Evolutionary conservation across 1,140 invertebrate genomes (phyloP), one percentile per base, ranked within the genome.

Genomic region (Frieseomelitta varia): DNA sequence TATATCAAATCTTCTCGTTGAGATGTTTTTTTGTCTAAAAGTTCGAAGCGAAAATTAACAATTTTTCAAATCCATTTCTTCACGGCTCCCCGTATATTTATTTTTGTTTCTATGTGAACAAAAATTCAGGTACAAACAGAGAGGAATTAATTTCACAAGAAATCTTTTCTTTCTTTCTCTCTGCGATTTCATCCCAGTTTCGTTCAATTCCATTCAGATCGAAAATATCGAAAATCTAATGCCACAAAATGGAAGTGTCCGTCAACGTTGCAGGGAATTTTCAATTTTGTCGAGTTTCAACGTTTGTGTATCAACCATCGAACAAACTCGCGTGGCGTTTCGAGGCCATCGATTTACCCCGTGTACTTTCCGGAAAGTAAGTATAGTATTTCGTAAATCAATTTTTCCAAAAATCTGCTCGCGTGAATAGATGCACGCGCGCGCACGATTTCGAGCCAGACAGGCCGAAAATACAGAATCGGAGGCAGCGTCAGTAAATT

Each of bases 401-500:
- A 65, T 69, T 84, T 55, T 58, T 39, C 34, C 67, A 79, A 81
- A 67, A 55, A 74, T 85, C 68, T 67, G 63, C 76, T 81, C 76
- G 68, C 68, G 34, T 73, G 74, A 63, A 76, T 55, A 27, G 67
- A 73, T 63, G 78, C 58, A 65, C 8, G 39, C 39, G 39, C 27
- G 21, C 72, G 27, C n/a, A n/a, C 73, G 74, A 84, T 58, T 84
- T 67, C 39, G 39, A 47, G 47, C 67, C 68, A 69, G 34, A 39
- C 71, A 47, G 68, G 75, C 51, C 63, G 77, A 77, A 89, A 71
- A 61, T 87, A 72, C 63, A 77, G 51, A 77, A 82, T 82, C 53
- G 78, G 79, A 86, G 76, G 71, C 68, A 78, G 63, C 79, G 76
- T 71, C 89, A 67, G 79, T 90, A 91, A 91, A 89, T 89, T 88